Conservation (phyloP, 1,140 invertebrate genomes). For the Myzus persicae region DNA sequence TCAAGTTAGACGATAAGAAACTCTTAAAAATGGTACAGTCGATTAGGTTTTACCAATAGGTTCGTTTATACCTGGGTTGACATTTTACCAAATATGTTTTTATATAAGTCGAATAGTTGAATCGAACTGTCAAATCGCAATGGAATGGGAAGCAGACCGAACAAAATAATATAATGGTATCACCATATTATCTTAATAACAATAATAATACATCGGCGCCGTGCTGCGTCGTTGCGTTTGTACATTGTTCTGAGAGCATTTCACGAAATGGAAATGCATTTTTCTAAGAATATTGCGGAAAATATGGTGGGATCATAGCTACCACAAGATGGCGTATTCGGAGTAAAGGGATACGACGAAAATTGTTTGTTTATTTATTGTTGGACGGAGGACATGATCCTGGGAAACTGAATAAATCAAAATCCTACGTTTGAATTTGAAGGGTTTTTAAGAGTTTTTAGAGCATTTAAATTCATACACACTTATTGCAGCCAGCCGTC, state of each 20-base stretch:
- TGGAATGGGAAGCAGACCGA: neutral
- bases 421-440: neutral
- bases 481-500: neutral
- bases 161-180: neutral
- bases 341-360: neutral
- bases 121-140: neutral
- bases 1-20: neutral
- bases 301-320: neutral
- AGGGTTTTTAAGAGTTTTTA: neutral
- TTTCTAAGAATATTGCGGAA: neutral
- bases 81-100: conserved; percentile 6
- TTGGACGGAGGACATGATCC: neutral
- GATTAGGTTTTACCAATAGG: conserved; percentile 25
- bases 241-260: neutral
- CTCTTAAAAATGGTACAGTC: neutral
- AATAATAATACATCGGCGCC: neutral
- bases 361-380: neutral
- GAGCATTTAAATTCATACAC: neutral
- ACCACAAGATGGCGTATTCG: neutral
- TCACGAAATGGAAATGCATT: neutral
- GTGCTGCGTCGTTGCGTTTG: neutral
- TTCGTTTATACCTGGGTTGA: neutral
- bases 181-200: neutral
- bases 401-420: neutral
- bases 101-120: neutral